These are phyloP conservation scores for Pelecanus crispus DNA, from an alignment of 2,113 vertebrate species.

Conservation along the genomic window DNA sequence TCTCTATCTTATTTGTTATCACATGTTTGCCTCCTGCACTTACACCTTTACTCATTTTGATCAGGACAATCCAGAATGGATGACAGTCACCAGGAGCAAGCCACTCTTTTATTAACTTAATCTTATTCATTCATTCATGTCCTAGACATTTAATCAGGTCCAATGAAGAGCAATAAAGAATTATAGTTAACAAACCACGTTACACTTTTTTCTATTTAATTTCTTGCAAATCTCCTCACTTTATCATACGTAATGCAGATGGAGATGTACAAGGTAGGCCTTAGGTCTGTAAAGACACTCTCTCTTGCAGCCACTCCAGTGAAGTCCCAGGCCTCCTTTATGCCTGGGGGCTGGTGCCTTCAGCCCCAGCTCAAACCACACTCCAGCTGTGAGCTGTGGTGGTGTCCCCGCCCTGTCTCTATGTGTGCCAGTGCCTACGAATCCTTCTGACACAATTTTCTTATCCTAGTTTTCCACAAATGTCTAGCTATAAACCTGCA, in stretches of 20 bases:
- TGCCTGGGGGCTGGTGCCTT: accelerated
- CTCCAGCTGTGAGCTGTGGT: accelerated
- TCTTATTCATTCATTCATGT: neutral
- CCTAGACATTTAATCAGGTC: neutral
- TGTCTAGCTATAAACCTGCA: neutral
- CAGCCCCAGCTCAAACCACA: neutral
- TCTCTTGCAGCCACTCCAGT: neutral
- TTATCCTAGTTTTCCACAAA: neutral
- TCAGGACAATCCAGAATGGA: neutral
- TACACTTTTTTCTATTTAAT: neutral
- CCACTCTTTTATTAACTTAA: neutral
- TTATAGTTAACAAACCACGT: neutral
- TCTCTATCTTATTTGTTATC: neutral
- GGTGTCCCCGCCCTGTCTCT: neutral
- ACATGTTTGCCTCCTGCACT: neutral
- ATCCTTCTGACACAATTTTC: neutral
- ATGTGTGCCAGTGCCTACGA: neutral
- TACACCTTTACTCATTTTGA: neutral
- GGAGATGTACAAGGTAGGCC: neutral
- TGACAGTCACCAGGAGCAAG: neutral
- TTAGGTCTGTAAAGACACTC: neutral
- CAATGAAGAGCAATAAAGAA: neutral
- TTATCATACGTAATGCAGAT: accelerated
- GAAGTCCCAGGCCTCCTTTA: neutral
- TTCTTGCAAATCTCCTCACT: neutral